Evolutionary conservation across 2,888 invertebrate genomes (phyloP).

Genomic region (Agriopis leucophaearia): DNA sequence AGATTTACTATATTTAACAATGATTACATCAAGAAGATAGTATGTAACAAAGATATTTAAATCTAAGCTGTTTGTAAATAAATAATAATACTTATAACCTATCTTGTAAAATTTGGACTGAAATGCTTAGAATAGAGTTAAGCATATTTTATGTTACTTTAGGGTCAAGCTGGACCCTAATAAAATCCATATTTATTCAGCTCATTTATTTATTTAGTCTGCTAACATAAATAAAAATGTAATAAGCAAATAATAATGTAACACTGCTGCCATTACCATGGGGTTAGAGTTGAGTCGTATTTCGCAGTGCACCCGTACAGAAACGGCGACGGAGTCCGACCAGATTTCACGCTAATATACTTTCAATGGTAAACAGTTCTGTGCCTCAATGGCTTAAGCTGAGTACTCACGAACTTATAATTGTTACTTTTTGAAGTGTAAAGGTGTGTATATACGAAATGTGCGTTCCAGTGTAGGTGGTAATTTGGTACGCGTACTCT

Average conservation of each 20-base stretch:
- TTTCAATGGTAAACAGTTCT: conserved; percentile 43
- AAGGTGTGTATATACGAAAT: no score
- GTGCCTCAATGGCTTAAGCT: conserved; percentile 21
- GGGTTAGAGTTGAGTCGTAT: conserved; percentile 23
- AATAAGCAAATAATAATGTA: conserved; percentile 20
- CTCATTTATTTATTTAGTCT: neutral
- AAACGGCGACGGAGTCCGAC: conserved; percentile 12
- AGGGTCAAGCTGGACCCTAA: neutral
- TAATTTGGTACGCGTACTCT: no score
- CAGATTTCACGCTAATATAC: conserved; percentile 70
- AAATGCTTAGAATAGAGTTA: no score
- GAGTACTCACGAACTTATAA: neutral
- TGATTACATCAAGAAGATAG: no score
- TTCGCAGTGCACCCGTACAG: conserved; percentile 10
- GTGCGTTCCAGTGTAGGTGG: no score
- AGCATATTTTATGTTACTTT: neutral
- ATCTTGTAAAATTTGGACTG: no score
- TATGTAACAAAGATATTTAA: no score
- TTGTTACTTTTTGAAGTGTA: no score
- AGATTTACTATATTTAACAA: no score
- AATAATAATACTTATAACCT: no score
- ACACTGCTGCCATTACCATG: conserved; percentile 14
- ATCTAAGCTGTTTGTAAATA: no score
- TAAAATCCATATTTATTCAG: neutral
- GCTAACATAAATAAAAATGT: conserved; percentile 1